Base-by-base conservation (phyloP, 2,888 invertebrate species). In the Gandaritis pyraliata region DNA sequence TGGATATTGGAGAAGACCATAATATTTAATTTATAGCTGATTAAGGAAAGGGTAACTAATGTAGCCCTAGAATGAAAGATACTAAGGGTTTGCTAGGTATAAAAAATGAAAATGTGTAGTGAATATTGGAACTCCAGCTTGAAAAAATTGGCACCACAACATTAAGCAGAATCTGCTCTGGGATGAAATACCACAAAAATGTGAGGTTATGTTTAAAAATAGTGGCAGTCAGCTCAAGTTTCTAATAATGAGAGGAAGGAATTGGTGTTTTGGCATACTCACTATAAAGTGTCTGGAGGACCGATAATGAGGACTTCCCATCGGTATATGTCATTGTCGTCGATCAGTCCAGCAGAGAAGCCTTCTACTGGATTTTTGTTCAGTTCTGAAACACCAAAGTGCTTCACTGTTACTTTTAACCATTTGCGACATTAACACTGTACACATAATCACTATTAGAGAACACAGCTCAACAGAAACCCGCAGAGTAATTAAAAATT, bases 221-320 rank as follows among this genome's bases (percentile, higher is more conserved):
- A 73, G 69, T 65, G 55, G 33, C n/a, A 53, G 41, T 49, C 43
- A 56, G 38, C 16, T 55, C 58, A 52, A 52, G 47, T 47, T 58
- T 55, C 51, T 39, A 23, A 29, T 2, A 4, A 11, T 29, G 45
- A 36, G 60, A 29, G 43, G 30, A 41, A 51, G n/a, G 5, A 52
- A 18, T 36, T 29, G 5, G 41, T 54, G 48, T 33, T 49, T 18
- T 10, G 13, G 15, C 47, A 57, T 87, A 95, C 98, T 96, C 94
- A 99, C 98, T 98, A 99, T 80, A 98, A 94, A 72, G 99, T 99
- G 93, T 99, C 99, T 86, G 99, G 98, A 87, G 99, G 99, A 80
- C 99, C 99, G 93, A 99, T 99, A 88, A 99, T 99, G 80, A 99
- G 96, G 78, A 99, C 99, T 95, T 99, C 99, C 99, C 99, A 99